Base-by-base conservation (phyloP, 2,113 vertebrate species). In the Amphiprion ocellaris region DNA sequence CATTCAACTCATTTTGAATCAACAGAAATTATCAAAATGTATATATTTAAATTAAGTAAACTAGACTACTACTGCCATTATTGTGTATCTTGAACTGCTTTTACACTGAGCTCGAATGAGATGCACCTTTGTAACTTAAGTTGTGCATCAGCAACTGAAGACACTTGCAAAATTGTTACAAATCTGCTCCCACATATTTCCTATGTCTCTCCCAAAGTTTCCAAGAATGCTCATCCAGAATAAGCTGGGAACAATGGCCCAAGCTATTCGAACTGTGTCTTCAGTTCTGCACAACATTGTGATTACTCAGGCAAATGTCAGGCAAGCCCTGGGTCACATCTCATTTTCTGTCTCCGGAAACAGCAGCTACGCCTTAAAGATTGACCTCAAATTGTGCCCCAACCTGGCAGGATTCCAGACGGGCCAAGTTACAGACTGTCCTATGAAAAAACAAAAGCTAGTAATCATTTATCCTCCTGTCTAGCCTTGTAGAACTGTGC, bases 301-400 rank as follows among this genome's bases (percentile, higher is more conserved):
- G 70, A 79, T 84, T 70, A 61, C 49, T 67, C 23, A 39, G 77
- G 4, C 50, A 73, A 71, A 69, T 76, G 82, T 73, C 59, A 76
- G 61, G 15, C 44, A 54, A 74, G 58, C 17, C 59, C 30, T 37
- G 56, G 56, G 74, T 86, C 70, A 63, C 55, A 30, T 80, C 63
- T 85, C 46, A 68, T 82, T 67, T 82, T 85, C 23, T 33, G 39
- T 64, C 39, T 60, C 61, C 46, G 37, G 37, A 77, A 81, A 82
- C 67, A 54, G 56, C 61, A 68, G 69, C 73, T 69, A 79, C 1
- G 21, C 69, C 71, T 82, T 54, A 69, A 60, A 71, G 56, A 59
- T 1, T 5, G 67, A 64, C 62, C 70, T 72, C 50, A 71, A 54
- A 47, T 64, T 79, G 62, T 67, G 46, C 52, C 75, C 69, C 39